Evolutionary conservation across 2,113 vertebrate species (phyloP), one percentile per base, ranked within the genome.

Genomic region (Picathartes gymnocephalus): DNA sequence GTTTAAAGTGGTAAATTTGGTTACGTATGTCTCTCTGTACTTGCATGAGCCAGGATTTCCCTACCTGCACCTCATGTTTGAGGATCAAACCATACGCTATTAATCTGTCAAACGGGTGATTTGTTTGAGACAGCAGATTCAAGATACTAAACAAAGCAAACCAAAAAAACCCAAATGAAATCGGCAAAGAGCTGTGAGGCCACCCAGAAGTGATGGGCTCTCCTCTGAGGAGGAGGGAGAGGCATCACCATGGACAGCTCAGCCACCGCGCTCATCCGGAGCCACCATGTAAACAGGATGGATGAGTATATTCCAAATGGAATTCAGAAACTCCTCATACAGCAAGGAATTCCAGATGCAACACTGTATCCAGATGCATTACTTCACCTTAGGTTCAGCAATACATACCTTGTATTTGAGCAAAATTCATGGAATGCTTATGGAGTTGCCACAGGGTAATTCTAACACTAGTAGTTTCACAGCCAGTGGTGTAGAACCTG

Each of bases 221-320:
- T 37, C 53, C 53, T 48, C 37, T 1, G 23, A 62, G 35, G 51
- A 77, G 30, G 27, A 87, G n/a, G 51, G 8, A 68, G 37, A 62
- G 45, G 44, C 69, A 86, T 24, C 93, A 96, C 95, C 95, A 96
- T 91, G 95, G 95, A 97, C 95, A 96, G 96, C 94, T 97, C 97
- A 96, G 15, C 21, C 50, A 81, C 35, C 13, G 2, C 3, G 8
- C 24, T 66, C 60, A 71, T 33, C 68, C 11, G 0, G 33, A 74
- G 56, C 47, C 60, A 87, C 51, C 57, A 28, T 12, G 5, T 23
- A 80, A 90, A 93, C 80, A 86, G 84, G 65, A 85, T 40, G 64
- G 82, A 64, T 15, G 40, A 85, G 53, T 10, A 4, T 10, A 17
- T 61, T 33, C 84, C 87, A 23, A 62, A 61, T 4, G 37, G 66